Conservation (phyloP, 2,797 vertebrate species). For the Ispidina lecontei region DNA sequence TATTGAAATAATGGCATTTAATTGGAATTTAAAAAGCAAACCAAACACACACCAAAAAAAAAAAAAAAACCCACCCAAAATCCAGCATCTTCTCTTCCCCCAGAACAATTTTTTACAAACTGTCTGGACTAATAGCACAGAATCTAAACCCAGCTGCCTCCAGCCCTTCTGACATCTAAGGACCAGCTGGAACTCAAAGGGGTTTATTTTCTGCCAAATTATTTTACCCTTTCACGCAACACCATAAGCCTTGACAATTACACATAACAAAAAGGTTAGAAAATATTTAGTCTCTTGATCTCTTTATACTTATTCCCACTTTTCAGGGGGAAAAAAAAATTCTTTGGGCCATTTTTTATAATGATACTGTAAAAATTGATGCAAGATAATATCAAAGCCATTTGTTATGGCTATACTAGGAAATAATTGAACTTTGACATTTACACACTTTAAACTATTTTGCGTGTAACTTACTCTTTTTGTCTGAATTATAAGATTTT, state of each 20-base stretch:
- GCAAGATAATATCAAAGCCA: background rate
- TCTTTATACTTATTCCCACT: background rate
- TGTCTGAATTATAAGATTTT: background rate
- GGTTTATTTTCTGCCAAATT: too few relatives aligned
- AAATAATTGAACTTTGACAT: background rate
- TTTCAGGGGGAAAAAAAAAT: background rate
- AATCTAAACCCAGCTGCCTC: too few relatives aligned
- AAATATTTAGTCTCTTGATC: background rate
- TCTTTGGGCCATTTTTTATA: background rate
- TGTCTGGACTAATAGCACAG: too few relatives aligned
- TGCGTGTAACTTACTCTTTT: background rate
- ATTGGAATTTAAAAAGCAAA: background rate
- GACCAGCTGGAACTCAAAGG: too few relatives aligned
- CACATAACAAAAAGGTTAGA: background rate
- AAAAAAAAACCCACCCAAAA: fast-evolving
- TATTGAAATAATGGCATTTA: background rate
- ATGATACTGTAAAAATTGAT: background rate
- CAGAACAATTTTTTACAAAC: background rate
- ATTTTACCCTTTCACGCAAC: too few relatives aligned
- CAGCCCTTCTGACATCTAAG: too few relatives aligned
- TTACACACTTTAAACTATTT: background rate
- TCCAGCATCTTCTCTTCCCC: background rate
- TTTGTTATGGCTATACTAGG: background rate
- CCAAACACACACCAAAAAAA: fast-evolving
- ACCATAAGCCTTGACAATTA: too few relatives aligned